A percentile compares a stretch with the other conserved stretches of the same genome.
Conservation (phyloP, 1,140 invertebrate species). For the Phymorhynchus buccinoides region DNA sequence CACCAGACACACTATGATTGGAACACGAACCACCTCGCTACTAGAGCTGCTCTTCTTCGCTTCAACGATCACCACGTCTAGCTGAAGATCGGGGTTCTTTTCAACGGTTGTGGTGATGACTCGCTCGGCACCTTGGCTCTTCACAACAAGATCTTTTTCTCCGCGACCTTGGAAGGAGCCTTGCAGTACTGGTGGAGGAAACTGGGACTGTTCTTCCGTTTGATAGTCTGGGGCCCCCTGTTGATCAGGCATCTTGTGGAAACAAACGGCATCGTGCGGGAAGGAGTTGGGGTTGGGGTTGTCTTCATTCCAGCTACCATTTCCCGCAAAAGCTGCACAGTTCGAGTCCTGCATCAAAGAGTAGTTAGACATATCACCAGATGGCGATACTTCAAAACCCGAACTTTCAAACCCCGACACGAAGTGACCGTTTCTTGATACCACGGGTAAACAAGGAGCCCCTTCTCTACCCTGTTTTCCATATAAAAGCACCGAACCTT, state of each 20-base stretch:
- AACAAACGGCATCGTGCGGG: no score
- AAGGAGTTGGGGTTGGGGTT: no score
- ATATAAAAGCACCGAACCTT: not conserved
- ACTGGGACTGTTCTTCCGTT: no score
- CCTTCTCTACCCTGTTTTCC: not conserved
- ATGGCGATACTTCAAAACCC: not conserved
- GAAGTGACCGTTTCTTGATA: not conserved
- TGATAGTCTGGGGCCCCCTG: no score
- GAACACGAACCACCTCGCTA: slow-evolving; percentile 57
- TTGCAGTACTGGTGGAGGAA: no score
- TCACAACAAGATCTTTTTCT: no score
- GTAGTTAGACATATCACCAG: not conserved
- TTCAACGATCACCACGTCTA: not conserved
- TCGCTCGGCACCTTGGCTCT: no score
- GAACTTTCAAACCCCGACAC: not conserved
- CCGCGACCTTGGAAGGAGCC: no score
- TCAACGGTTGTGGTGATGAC: not conserved
- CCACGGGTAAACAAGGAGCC: not conserved
- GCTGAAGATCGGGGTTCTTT: not conserved
- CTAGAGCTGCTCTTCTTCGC: not conserved
- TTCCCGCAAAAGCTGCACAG: no score
- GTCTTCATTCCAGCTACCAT: no score
- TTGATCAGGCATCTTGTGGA: no score
- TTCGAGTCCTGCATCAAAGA: no score
- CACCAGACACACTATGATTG: slow-evolving; percentile 64